These are phyloP conservation scores for Euwallacea fornicatus DNA, from an alignment of 1,140 invertebrate genomes.

Conservation along the genomic window DNA sequence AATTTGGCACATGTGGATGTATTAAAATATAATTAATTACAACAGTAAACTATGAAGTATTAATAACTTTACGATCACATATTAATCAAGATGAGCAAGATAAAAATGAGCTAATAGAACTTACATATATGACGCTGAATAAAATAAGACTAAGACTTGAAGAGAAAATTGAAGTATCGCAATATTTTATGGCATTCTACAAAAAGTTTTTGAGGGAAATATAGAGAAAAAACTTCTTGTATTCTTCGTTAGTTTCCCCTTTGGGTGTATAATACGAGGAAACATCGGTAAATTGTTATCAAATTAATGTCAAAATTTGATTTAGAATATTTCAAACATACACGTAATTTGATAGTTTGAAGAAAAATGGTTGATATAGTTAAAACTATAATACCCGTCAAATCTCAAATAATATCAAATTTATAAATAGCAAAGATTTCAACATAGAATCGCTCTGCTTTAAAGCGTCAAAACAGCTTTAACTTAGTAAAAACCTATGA, in stretches of 20 bases:
- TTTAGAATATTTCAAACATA: no score
- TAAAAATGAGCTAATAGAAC: not conserved
- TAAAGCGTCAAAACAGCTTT: not conserved
- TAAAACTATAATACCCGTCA: no score
- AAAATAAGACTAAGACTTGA: not conserved
- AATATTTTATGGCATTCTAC: not conserved
- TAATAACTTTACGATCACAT: conserved; percentile 30
- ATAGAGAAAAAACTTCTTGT: not conserved
- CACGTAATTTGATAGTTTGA: no score
- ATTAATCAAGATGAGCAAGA: not conserved
- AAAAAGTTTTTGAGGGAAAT: not conserved
- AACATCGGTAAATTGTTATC: no score
- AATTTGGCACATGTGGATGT: conserved; percentile 19
- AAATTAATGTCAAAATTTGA: no score
- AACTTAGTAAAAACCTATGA: not conserved
- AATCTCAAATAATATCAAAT: not conserved
- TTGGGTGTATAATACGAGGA: no score
- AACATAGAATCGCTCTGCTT: not conserved
- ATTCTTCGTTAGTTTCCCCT: not conserved
- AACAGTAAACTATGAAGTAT: conserved; percentile 17
- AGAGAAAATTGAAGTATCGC: not conserved
- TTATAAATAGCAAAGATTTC: not conserved
- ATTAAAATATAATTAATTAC: conserved; percentile 10
- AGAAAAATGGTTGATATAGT: no score
- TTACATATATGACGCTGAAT: not conserved